Base-by-base conservation (phyloP, 2,888 invertebrate species). In the Incurvaria masculella region DNA sequence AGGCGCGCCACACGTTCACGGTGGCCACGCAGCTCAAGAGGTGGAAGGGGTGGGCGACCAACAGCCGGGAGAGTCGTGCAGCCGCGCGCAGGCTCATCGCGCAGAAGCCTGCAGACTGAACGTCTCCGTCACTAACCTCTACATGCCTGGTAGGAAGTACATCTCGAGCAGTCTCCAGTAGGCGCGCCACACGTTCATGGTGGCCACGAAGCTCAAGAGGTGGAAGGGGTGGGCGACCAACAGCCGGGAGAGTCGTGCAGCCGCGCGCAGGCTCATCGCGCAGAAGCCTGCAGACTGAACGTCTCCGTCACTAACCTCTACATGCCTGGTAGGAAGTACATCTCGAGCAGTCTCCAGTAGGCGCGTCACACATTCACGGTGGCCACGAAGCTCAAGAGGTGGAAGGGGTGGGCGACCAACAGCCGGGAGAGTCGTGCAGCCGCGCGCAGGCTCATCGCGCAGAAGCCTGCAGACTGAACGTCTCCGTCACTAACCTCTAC, bases 301-400 rank as follows among this genome's bases (percentile, higher is more conserved):
- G 91, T 87, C 45, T 87, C 67, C 45, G 84, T 79, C 3, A 90
- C 89, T 33, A 89, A 69, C 11, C 79, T 72, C 66, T 64, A 83
- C 86, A 65, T 62, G 89, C 89, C 86, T 68, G 91, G 88, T 55
- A 89, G 81, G 53, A 93, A 82, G 68, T 89, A 90, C 33, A 88
- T 72, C 66, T 94, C 91, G 20, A 92, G 76, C 49, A 89, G 68
- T 53, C 85, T 87, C 93, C 94, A 94, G 48, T 93, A 82, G 14
- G 92, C 93, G 42, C 94, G 81, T 94, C 94, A 94, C 11, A 92
- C 89, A 66, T 92, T 92, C 46, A 94, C 88, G 0, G 91, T 91
- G 14, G 91, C 91, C 52, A 88, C 65, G 63, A 91, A 88, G 38
- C 88, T 87, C 53, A 91, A 69, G 51, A 92, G 74, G 52, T 91